Evolutionary conservation across 2,797 vertebrate species (phyloP), one percentile per base, ranked within the genome.

Genomic region (Merluccius polli): DNA sequence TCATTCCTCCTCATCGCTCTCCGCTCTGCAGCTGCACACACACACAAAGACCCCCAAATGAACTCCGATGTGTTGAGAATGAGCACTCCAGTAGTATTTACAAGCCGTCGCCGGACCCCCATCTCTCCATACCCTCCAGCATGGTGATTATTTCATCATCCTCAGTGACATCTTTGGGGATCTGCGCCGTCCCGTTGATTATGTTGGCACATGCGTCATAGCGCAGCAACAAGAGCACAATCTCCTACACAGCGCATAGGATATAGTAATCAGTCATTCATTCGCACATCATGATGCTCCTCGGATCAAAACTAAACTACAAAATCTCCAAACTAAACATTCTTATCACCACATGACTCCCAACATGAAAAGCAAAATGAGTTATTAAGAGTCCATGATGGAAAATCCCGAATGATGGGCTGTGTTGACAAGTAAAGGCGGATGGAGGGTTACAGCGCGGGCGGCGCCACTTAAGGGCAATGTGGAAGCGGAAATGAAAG

Each of bases 91-190:
- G 24, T n/a, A 24, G 59, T 65, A 65, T 27, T 65, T 24, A 65
- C 74, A 81, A 73, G 33, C 32, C 68, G 80, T 21, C 44, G 16
- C 48, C 7, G 21, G 5, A 2, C 52, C 21, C 21, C 52, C 31
- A 74, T 69, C 70, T 65, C 79, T 82, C 82, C 77, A 91, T 94
- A 97, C 97, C 97, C 93, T 98, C 95, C 75, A 98, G 92, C 96
- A 98, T 97, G 82, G 88, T 94, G 85, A 94, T 93, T 85, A 98
- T 95, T 90, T 98, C 96, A 93, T 95, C 95, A 85, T 97, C 95
- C 44, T 96, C 93, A 36, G 96, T 95, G 79, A 95, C 93, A 84
- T 95, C 95, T 91, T 94, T 96, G 33, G 97, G 95, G 73, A 95
- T 96, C 88, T 95, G 94, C 81, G 95, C 95, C 16, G 87, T 95